Conservation (phyloP, 2,797 vertebrate species). For the Oreortyx pictus region DNA sequence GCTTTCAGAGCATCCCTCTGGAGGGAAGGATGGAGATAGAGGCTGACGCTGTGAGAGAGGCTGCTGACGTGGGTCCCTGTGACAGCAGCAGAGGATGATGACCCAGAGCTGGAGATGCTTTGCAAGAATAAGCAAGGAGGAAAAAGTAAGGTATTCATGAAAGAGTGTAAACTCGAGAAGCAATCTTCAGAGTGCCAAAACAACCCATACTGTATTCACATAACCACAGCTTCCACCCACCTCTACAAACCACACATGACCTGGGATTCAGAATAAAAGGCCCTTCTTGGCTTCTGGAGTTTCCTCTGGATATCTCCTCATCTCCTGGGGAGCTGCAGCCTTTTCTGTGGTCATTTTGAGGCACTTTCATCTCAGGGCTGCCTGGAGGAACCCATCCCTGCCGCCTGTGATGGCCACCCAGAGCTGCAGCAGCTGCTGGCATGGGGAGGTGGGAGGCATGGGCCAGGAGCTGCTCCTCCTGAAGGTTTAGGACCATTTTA, state of each 20-base stretch:
- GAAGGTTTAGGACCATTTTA: background rate
- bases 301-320: background rate
- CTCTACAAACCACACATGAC: background rate
- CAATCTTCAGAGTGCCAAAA: background rate
- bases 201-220: background rate
- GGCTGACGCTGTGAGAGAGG: background rate
- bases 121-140: background rate
- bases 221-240: background rate
- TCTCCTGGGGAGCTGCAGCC: background rate
- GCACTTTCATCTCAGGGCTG: background rate
- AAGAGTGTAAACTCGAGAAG: background rate
- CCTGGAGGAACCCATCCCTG: background rate
- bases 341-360: background rate
- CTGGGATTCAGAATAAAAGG: background rate
- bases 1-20: background rate
- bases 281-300: background rate
- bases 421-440: background rate
- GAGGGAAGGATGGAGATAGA: background rate
- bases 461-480: background rate
- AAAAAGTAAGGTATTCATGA: background rate
- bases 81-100: background rate
- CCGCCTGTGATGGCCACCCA: background rate
- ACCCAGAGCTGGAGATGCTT: background rate
- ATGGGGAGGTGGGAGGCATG: fast-evolving
- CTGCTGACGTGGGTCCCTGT: background rate